Conservation (phyloP, 2,113 vertebrate genomes). For the Gulo gulo region DNA sequence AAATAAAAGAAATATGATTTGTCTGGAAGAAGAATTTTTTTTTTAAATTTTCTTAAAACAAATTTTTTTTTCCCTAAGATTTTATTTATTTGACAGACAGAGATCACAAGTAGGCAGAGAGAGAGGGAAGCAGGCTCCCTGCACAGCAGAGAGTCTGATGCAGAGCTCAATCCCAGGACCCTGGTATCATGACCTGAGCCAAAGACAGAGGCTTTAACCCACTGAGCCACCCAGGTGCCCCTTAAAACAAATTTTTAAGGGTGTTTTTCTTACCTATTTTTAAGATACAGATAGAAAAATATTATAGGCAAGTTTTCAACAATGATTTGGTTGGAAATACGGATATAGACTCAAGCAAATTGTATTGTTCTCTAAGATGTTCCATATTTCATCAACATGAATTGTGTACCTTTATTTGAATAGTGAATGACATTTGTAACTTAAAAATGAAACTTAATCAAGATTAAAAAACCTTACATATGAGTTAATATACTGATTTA, state of each 20-base stretch:
- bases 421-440: background rate
- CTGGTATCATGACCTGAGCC: too few relatives aligned
- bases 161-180: too few relatives aligned
- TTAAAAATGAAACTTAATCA: background rate
- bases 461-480: background rate
- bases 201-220: too few relatives aligned
- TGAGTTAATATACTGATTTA: background rate
- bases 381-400: background rate
- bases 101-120: too few relatives aligned
- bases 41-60: background rate
- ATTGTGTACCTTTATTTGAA: background rate
- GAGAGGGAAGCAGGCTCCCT: too few relatives aligned
- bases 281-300: background rate
- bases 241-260: background rate
- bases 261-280: background rate
- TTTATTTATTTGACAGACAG: too few relatives aligned
- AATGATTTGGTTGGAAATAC: background rate
- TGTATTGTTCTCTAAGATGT: background rate
- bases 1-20: background rate
- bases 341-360: background rate
- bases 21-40: background rate
- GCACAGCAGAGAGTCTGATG: too few relatives aligned
- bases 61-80: too few relatives aligned
- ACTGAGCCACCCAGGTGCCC: too few relatives aligned
- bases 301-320: background rate